phyloP scores from a whole-genome alignment of 2,113 vertebrate genomes.

The Hippocampus abdominalis region DNA sequence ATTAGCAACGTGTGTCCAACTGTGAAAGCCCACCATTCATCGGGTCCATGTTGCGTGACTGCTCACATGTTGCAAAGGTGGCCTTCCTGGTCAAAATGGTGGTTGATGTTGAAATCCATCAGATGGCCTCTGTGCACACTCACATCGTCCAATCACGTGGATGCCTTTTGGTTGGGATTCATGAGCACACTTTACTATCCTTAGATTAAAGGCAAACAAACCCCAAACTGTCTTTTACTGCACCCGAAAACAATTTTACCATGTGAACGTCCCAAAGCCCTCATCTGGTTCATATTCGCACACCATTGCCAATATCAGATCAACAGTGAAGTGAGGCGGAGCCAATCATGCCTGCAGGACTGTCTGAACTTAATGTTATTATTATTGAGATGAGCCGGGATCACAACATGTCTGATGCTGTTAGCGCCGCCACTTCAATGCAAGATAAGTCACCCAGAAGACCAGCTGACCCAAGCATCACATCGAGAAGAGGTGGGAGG shows the following conservation, averaged over 20 bases:
- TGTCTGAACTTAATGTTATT: conserved; percentile 54
- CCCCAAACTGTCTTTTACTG: neutral
- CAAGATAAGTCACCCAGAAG: conserved; percentile 62
- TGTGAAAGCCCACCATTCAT: conserved; percentile 22
- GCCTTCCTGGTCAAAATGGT: conserved; percentile 17
- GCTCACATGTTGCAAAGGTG: conserved; percentile 46
- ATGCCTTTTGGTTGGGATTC: neutral
- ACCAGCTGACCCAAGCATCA: conserved; percentile 59
- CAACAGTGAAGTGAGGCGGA: conserved; percentile 27
- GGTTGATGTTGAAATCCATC: conserved; percentile 2
- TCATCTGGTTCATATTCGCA: conserved; percentile 13
- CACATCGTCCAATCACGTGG: neutral
- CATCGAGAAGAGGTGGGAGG: neutral
- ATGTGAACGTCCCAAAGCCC: neutral
- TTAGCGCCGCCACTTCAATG: conserved; percentile 50
- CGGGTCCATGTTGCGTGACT: conserved; percentile 16
- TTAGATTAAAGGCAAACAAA: conserved; percentile 9
- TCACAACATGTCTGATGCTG: conserved; percentile 64
- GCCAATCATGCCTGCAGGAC: conserved; percentile 38
- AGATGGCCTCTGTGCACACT: neutral
- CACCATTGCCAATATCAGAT: neutral
- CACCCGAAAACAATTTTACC: neutral
- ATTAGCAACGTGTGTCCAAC: conserved; percentile 41
- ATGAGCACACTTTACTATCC: neutral
- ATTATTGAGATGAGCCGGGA: conserved; percentile 51